Evolutionary conservation across 2,113 vertebrate species (phyloP).

Genomic region (Zapornia atra): DNA sequence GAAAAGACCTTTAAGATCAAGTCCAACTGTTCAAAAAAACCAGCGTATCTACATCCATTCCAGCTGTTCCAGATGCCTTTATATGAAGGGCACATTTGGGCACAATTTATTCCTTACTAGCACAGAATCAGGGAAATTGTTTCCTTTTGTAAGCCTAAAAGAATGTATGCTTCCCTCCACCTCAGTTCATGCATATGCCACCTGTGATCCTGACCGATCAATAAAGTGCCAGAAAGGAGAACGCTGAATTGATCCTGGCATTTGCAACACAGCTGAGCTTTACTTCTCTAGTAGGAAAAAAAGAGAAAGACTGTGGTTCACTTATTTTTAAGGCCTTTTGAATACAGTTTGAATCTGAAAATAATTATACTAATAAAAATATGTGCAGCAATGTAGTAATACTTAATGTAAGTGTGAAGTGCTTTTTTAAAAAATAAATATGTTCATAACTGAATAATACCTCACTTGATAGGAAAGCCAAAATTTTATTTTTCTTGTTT

Average conservation of each 20-base stretch:
- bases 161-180: accelerated
- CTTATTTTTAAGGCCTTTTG: not conserved
- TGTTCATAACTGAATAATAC: not conserved
- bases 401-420: not conserved
- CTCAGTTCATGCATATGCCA: accelerated
- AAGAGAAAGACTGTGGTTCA: not conserved
- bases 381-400: not conserved
- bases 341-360: not conserved
- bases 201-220: not conserved
- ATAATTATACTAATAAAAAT: not conserved
- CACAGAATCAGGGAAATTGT: not conserved
- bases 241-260: not conserved
- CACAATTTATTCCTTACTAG: not conserved
- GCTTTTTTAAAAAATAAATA: not conserved
- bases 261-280: not conserved
- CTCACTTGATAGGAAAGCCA: not conserved
- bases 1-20: no score
- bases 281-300: not conserved
- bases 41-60: not conserved
- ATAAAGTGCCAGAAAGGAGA: not conserved
- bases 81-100: not conserved
- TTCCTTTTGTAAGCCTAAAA: not conserved
- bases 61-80: not conserved
- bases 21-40: no score
- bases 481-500: not conserved